phyloP scores from a whole-genome alignment of 2,797 vertebrate species.

The Ceyx erithaca region DNA sequence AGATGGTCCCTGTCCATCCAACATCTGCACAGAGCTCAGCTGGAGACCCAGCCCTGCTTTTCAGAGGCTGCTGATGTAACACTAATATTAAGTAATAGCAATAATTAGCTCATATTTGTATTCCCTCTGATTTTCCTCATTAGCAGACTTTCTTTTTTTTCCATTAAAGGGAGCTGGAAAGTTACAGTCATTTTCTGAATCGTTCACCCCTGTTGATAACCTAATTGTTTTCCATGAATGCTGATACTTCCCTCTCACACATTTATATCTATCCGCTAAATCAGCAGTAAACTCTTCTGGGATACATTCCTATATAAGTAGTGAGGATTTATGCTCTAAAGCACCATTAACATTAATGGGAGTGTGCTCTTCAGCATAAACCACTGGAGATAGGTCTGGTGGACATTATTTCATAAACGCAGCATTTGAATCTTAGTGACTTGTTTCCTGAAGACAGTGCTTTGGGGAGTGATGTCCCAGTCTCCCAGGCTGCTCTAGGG shows the following conservation, averaged over 20 bases:
- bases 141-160: background rate
- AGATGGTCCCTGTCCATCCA: background rate
- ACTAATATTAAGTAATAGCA: background rate
- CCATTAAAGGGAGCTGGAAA: slow-evolving; percentile 41
- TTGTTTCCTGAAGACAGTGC: background rate
- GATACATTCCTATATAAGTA: slow-evolving; percentile 70
- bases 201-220: slow-evolving; percentile 59
- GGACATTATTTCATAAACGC: slow-evolving; percentile 59
- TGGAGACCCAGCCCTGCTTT: background rate
- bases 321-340: slow-evolving; percentile 69
- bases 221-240: slow-evolving; percentile 68
- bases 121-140: slow-evolving; percentile 55
- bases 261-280: slow-evolving; percentile 70
- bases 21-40: background rate
- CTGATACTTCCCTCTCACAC: slow-evolving; percentile 63
- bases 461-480: slow-evolving; percentile 1
- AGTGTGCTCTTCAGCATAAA: slow-evolving; percentile 64
- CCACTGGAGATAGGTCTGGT: slow-evolving; percentile 27
- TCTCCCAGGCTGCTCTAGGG: background rate
- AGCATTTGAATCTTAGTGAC: background rate
- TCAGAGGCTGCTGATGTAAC: background rate
- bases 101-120: background rate
- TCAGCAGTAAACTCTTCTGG: slow-evolving; percentile 65
- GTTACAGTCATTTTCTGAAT: slow-evolving; percentile 61
- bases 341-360: slow-evolving; percentile 62